Evolutionary conservation across 1,140 invertebrate genomes (phyloP).

Genomic region (Aphis gossypii): DNA sequence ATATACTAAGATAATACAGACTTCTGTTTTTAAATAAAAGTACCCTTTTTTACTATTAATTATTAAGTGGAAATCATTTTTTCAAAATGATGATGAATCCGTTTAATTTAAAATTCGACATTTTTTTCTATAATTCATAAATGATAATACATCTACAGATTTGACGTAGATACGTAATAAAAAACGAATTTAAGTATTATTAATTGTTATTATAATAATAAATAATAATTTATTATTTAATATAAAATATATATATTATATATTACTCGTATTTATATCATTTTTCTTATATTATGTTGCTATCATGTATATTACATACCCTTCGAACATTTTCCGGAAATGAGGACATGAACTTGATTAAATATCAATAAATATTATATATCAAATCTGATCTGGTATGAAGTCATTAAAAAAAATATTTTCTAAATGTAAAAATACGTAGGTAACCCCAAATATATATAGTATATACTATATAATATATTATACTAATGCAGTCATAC

Average conservation of each 20-base stretch:
- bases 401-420: background rate
- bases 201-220: no score
- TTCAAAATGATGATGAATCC: no score
- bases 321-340: background rate
- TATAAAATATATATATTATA: background rate
- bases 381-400: background rate
- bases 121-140: no score
- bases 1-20: no score
- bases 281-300: background rate
- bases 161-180: background rate
- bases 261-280: background rate
- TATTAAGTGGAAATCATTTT: no score
- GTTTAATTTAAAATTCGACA: no score
- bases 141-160: no score
- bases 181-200: background rate
- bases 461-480: background rate
- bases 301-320: background rate
- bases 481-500: background rate
- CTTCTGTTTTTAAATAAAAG: no score
- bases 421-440: background rate
- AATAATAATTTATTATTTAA: background rate
- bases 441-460: background rate
- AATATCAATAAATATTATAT: background rate
- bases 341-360: background rate
- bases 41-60: no score